phyloP scores from a whole-genome alignment of 1,140 invertebrate genomes.

The Penaeus chinensis region DNA sequence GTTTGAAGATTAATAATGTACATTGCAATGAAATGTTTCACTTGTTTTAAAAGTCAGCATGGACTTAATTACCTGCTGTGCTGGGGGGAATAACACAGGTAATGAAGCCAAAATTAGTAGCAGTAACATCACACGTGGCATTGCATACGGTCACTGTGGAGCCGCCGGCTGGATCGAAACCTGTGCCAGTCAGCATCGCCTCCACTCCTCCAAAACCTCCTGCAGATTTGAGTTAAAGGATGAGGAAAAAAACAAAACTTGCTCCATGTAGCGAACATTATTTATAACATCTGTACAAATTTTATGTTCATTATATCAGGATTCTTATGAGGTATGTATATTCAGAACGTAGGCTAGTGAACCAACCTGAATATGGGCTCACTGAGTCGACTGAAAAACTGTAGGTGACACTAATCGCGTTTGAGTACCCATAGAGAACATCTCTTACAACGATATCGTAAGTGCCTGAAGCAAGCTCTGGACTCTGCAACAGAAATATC shows the following conservation, averaged over 20 bases:
- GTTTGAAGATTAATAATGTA: no score
- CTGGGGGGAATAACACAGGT: conserved; percentile 20
- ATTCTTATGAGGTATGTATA: background rate
- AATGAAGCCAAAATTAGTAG: background rate
- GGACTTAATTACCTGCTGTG: background rate
- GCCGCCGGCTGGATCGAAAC: conserved; percentile 37
- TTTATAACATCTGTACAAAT: background rate
- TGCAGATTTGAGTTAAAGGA: background rate
- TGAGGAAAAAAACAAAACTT: background rate
- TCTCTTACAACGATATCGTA: conserved; percentile 33
- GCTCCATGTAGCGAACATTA: background rate
- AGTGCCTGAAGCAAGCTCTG: conserved; percentile 9
- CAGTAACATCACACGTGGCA: background rate
- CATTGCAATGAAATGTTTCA: no score
- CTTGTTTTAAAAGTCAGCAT: background rate
- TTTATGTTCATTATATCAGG: background rate
- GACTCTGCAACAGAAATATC: background rate
- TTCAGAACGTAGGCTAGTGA: background rate
- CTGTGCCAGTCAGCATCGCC: conserved; percentile 30
- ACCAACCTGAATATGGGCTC: conserved; percentile 14
- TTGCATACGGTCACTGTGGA: conserved; percentile 28
- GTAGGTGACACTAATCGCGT: conserved; percentile 23
- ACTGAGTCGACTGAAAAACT: background rate
- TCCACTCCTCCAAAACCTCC: conserved; percentile 27
- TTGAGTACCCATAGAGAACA: conserved; percentile 39